These are phyloP conservation scores for Sebastes iracundus DNA, from an alignment of 2,797 vertebrate species.

Conservation along the genomic window DNA sequence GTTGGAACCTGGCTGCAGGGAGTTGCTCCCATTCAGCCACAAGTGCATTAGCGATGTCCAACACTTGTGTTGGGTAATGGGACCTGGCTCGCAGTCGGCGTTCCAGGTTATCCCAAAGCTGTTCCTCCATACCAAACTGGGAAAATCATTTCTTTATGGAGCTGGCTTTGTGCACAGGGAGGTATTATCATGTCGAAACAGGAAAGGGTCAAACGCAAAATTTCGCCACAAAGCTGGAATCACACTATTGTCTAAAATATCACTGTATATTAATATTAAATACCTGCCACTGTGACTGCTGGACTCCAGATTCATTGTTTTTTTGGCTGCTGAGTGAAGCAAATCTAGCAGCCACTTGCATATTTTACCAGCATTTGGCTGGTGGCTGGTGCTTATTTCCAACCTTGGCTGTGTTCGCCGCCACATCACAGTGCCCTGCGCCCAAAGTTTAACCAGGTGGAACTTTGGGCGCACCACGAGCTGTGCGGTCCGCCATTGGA, in stretches of 20 bases:
- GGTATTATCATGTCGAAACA: not conserved
- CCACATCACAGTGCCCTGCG: no score
- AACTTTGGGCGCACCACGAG: no score
- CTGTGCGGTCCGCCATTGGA: no score
- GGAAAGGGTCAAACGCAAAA: not conserved
- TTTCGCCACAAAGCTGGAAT: not conserved
- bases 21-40: not conserved
- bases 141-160: not conserved
- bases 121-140: not conserved
- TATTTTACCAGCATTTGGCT: no score
- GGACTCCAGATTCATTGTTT: no score
- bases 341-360: no score
- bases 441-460: no score
- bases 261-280: not conserved
- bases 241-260: not conserved
- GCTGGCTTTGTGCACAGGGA: not conserved
- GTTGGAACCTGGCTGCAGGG: not conserved
- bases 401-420: no score
- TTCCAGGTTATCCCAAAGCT: conserved; percentile 3
- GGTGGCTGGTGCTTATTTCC: no score
- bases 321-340: no score
- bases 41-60: not conserved
- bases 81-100: not conserved
- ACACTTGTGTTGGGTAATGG: not conserved
- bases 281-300: no score